Evolutionary conservation across 2,888 invertebrate genomes (phyloP).

Genomic region (Melanophora roralis): DNA sequence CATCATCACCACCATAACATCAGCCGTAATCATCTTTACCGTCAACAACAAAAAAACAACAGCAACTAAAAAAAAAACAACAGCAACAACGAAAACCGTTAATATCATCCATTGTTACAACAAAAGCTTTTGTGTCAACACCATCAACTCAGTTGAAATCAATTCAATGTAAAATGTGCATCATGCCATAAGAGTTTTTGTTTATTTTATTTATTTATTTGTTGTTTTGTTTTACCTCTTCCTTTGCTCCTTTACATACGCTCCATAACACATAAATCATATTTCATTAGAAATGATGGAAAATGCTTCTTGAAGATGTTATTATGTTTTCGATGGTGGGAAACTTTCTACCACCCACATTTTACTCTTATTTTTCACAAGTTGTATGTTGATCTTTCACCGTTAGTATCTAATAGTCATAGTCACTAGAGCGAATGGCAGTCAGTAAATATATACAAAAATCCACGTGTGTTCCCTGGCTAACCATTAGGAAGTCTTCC

Average conservation of each 20-base stretch:
- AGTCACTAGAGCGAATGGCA: neutral
- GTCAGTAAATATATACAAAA: constrained; percentile 64
- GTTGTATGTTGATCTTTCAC: constrained; percentile 42
- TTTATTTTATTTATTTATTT: neutral
- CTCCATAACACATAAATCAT: constrained; percentile 38
- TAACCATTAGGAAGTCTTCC: constrained; percentile 5
- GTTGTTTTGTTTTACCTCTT: constrained; percentile 16
- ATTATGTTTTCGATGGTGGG: neutral
- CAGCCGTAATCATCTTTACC: constrained; percentile 48
- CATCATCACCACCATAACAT: constrained; percentile 35
- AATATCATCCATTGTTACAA: constrained; percentile 59
- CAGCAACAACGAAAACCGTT: constrained; percentile 49
- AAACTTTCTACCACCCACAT: constrained; percentile 32
- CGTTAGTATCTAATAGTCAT: constrained; percentile 16
- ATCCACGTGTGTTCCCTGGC: constrained; percentile 27
- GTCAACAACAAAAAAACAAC: constrained; percentile 44
- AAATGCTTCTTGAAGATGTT: constrained; percentile 36
- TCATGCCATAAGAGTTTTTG: constrained; percentile 30
- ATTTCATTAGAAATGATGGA: constrained; percentile 45
- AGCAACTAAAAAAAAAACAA: constrained; percentile 3
- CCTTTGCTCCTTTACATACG: constrained; percentile 17
- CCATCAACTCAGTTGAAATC: constrained; percentile 64
- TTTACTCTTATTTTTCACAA: constrained; percentile 15
- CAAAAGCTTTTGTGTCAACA: constrained; percentile 74
- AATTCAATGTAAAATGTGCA: constrained; percentile 58